Conservation (phyloP, 2,113 vertebrate species). For the human (Homo sapiens) region GRCh38 chr14:50242501-50243000, state of each 20-base stretch:
- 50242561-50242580: not conserved
- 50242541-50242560: not conserved
- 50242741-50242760: constrained; percentile 32
- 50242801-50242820: not conserved
- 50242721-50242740: not conserved
- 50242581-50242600: not conserved
- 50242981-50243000: not conserved
- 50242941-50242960: not conserved
- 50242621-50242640: not conserved
- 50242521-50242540: not conserved
- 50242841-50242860: not conserved
- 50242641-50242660: not conserved
- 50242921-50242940: not conserved
- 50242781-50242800: not conserved
- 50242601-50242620: not conserved
- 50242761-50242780: not conserved
- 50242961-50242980: not conserved
- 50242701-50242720: not conserved
- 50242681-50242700: not conserved
- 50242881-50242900: not conserved
- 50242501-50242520: not conserved
- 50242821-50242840: not conserved
- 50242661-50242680: not conserved
- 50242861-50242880: not conserved
- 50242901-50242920: not conserved